Evolutionary conservation across 2,888 invertebrate genomes (phyloP).

Genomic region (Melanostoma mellinum): DNA sequence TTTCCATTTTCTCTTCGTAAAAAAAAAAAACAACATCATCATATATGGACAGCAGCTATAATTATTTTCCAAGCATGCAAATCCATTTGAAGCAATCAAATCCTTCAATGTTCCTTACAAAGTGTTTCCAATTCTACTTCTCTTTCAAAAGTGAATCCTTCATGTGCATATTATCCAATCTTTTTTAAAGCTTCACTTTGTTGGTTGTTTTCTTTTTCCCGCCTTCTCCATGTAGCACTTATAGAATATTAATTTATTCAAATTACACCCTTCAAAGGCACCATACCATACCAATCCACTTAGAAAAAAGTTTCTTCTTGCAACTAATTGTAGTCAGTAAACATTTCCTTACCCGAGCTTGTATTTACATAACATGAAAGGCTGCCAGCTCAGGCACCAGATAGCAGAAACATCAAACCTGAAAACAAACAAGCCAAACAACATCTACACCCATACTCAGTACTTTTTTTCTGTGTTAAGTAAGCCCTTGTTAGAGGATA

Average conservation of each 20-base stretch:
- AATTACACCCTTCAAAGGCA: constrained; percentile 56
- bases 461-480: constrained; percentile 7
- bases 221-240: constrained; percentile 9
- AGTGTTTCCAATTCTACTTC: constrained; percentile 12
- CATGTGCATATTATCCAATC: constrained; percentile 43
- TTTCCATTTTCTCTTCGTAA: not conserved
- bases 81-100: constrained; percentile 19
- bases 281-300: constrained; percentile 49
- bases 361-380: not conserved
- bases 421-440: constrained; percentile 33
- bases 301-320: constrained; percentile 41
- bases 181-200: constrained; percentile 26
- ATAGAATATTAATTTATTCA: constrained; percentile 60
- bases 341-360: constrained; percentile 28
- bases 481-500: constrained; percentile 25
- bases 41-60: not conserved
- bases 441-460: constrained; percentile 24
- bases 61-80: not conserved
- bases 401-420: constrained; percentile 11
- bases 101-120: constrained; percentile 26
- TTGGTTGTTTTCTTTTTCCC: not conserved
- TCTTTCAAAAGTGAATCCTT: not conserved
- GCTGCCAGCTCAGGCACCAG: constrained; percentile 14
- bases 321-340: constrained; percentile 47
- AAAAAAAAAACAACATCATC: not conserved